Conservation (phyloP, 2,888 invertebrate genomes). For the Ectemnius lituratus region DNA sequence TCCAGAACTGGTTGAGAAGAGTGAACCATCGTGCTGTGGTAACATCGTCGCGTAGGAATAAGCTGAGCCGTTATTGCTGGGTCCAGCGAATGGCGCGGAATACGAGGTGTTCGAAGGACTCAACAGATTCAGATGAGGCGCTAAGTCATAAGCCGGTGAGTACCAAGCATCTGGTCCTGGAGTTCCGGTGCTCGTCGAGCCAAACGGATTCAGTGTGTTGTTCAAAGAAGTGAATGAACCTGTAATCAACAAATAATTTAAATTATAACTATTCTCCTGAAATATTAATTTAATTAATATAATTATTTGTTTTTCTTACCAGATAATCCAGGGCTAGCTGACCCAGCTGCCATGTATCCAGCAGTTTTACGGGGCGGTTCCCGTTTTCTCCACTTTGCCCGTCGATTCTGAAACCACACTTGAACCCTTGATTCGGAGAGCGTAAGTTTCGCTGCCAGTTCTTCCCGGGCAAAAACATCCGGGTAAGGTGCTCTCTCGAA, state of each 20-base stretch:
- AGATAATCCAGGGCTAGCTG: slow-evolving; percentile 72
- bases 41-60: slow-evolving; percentile 80
- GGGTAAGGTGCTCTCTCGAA: slow-evolving; percentile 98
- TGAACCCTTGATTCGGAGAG: slow-evolving; percentile 89
- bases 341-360: slow-evolving; percentile 77
- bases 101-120: slow-evolving; percentile 84
- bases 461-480: slow-evolving; percentile 96
- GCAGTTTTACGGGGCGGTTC: slow-evolving; percentile 94
- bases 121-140: slow-evolving; percentile 86
- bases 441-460: slow-evolving; percentile 92
- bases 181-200: slow-evolving; percentile 78
- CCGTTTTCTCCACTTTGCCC: slow-evolving; percentile 96
- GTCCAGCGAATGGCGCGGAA: slow-evolving; percentile 80
- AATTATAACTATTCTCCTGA: no score
- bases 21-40: slow-evolving; percentile 86
- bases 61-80: slow-evolving; percentile 73
- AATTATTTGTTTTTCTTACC: slow-evolving; percentile 46
- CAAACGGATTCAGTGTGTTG: slow-evolving; percentile 82
- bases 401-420: slow-evolving; percentile 94
- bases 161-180: slow-evolving; percentile 89
- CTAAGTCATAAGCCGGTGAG: slow-evolving; percentile 87
- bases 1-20: slow-evolving; percentile 81
- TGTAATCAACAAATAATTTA: no score
- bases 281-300: no score
- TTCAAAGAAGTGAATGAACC: slow-evolving; percentile 81